phyloP scores from a whole-genome alignment of 2,113 vertebrate species.

The Regulus satrapa region DNA sequence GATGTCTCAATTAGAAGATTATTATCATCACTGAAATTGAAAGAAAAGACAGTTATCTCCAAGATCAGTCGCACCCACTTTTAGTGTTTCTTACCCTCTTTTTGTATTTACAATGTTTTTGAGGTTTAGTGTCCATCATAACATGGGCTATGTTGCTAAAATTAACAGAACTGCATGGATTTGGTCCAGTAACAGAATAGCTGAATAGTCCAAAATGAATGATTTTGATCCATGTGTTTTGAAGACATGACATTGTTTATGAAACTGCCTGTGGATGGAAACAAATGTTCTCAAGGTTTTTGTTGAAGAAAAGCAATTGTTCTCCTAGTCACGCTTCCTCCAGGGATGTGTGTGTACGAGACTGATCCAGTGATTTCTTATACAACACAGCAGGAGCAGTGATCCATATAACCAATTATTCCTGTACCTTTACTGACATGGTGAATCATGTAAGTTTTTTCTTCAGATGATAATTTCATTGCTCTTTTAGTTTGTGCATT shows the following conservation, averaged over 20 bases:
- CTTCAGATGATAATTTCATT: constrained; percentile 49
- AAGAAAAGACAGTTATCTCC: background rate
- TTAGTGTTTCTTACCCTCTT: background rate
- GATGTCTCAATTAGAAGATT: background rate
- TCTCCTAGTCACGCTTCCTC: background rate
- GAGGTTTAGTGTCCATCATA: background rate
- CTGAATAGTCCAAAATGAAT: background rate
- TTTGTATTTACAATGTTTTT: background rate
- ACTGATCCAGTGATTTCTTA: constrained; percentile 43
- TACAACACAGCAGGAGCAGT: constrained; percentile 38
- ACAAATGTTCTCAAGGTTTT: background rate
- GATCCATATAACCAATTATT: constrained; percentile 62
- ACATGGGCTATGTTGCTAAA: background rate
- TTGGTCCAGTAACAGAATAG: background rate
- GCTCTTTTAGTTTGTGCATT: constrained; percentile 10
- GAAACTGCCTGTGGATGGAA: background rate
- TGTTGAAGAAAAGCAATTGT: background rate
- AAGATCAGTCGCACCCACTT: background rate
- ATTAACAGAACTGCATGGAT: background rate
- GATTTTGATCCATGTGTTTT: background rate
- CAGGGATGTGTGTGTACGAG: background rate
- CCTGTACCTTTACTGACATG: constrained; percentile 37
- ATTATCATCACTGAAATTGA: background rate
- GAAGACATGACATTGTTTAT: background rate
- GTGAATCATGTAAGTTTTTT: constrained; percentile 38